Evolutionary conservation across 1,140 invertebrate genomes (phyloP).

Genomic region (Trypoxylus dichotomus): DNA sequence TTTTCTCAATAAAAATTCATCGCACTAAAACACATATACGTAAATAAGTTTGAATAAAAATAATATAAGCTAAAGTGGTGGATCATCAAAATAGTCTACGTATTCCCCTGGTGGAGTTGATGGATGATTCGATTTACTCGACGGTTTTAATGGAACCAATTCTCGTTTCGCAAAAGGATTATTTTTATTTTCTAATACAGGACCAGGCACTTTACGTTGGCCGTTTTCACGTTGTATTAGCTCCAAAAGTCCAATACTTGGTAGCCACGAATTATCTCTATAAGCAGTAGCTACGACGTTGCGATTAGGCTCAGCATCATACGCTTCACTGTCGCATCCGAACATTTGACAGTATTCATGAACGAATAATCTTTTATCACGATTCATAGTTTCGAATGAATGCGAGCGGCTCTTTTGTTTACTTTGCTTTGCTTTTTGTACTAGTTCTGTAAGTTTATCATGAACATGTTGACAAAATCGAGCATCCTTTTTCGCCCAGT

Average conservation of each 20-base stretch:
- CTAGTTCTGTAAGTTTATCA: conserved; percentile 80
- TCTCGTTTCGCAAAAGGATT: background rate
- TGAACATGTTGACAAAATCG: conserved; percentile 82
- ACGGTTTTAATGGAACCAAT: conserved; percentile 16
- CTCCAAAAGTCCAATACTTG: conserved; percentile 81
- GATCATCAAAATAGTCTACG: conserved; percentile 40
- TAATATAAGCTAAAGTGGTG: conserved; percentile 29
- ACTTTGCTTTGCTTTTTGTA: conserved; percentile 85
- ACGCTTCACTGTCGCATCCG: conserved; percentile 89
- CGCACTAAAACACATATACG: too few relatives aligned
- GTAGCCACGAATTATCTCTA: conserved; percentile 73
- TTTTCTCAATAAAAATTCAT: too few relatives aligned
- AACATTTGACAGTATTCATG: conserved; percentile 95
- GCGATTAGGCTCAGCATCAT: conserved; percentile 91
- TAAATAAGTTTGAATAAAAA: too few relatives aligned
- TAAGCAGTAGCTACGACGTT: conserved; percentile 91
- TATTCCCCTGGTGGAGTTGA: conserved; percentile 36
- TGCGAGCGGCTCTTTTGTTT: conserved; percentile 61
- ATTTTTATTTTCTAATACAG: conserved; percentile 38
- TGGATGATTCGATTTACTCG: conserved; percentile 15
- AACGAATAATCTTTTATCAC: conserved; percentile 85
- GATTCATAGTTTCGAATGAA: conserved; percentile 91
- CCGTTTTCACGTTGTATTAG: conserved; percentile 77
- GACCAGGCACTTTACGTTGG: conserved; percentile 74
- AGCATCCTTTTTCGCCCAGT: conserved; percentile 81